Evolutionary conservation across 2,113 vertebrate genomes (phyloP).

Genomic region (Nycticorax nycticorax): DNA sequence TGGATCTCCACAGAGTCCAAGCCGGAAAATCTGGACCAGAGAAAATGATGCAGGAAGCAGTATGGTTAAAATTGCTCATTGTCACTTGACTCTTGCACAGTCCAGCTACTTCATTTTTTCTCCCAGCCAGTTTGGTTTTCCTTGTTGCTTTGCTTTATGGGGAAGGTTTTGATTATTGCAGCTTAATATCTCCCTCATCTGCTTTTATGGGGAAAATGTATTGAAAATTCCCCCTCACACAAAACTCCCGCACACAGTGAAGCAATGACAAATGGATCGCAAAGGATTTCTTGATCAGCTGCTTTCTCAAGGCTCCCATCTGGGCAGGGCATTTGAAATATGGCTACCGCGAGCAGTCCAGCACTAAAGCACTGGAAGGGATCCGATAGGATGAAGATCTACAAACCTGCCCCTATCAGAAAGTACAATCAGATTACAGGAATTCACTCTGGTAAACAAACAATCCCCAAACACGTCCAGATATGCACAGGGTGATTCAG

Average conservation of each 20-base stretch:
- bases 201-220: not conserved
- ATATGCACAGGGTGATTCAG: not conserved
- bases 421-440: constrained; percentile 44
- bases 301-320: not conserved
- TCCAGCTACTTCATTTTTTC: not conserved
- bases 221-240: not conserved
- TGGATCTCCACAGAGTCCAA: not conserved
- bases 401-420: constrained; percentile 11
- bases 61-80: not conserved
- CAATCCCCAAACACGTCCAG: constrained; percentile 14
- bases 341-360: not conserved
- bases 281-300: not conserved
- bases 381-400: not conserved
- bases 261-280: not conserved
- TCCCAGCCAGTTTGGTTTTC: not conserved
- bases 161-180: not conserved
- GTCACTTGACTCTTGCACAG: not conserved
- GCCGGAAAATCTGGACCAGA: not conserved
- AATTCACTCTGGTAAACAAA: constrained; percentile 39
- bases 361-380: not conserved
- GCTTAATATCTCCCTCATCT: not conserved
- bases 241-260: not conserved
- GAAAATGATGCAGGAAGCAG: not conserved
- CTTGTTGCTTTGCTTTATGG: not conserved
- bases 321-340: not conserved